A percentile compares a stretch with the other conserved stretches of the same genome.
Conservation (phyloP, 2,113 vertebrate species). For the Oceanodroma tethys region DNA sequence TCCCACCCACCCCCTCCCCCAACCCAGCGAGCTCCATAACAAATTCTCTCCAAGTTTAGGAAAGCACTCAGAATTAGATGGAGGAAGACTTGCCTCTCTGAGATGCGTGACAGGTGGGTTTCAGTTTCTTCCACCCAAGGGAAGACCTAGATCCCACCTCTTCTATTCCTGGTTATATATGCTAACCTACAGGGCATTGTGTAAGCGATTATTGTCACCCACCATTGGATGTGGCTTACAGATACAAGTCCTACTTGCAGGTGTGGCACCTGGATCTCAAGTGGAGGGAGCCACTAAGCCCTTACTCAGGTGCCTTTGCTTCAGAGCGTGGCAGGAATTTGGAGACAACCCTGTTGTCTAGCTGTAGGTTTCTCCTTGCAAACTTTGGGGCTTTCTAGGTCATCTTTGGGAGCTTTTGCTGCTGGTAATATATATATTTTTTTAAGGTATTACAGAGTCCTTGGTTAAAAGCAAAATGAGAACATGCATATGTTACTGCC, state of each 20-base stretch:
- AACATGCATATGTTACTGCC: background rate
- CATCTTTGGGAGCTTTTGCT: background rate
- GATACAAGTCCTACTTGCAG: background rate
- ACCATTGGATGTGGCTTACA: accelerated
- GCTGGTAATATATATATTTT: background rate
- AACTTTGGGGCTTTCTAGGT: background rate
- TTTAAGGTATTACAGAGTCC: background rate
- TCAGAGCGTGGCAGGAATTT: background rate
- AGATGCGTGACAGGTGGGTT: background rate
- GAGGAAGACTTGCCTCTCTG: background rate
- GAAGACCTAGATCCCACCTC: background rate
- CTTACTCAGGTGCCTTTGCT: background rate
- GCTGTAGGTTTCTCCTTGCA: background rate
- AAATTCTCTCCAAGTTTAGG: background rate
- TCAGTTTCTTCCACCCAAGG: background rate
- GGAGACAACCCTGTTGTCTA: background rate
- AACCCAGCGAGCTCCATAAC: background rate
- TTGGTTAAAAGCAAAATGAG: background rate
- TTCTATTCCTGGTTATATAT: background rate
- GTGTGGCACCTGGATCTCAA: background rate
- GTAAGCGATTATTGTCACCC: background rate
- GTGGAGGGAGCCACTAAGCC: background rate
- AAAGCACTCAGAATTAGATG: background rate
- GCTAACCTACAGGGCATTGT: background rate
- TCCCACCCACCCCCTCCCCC: background rate